These are phyloP conservation scores for Isichthys henryi DNA, from an alignment of 2,113 vertebrate species.

Conservation along the genomic window DNA sequence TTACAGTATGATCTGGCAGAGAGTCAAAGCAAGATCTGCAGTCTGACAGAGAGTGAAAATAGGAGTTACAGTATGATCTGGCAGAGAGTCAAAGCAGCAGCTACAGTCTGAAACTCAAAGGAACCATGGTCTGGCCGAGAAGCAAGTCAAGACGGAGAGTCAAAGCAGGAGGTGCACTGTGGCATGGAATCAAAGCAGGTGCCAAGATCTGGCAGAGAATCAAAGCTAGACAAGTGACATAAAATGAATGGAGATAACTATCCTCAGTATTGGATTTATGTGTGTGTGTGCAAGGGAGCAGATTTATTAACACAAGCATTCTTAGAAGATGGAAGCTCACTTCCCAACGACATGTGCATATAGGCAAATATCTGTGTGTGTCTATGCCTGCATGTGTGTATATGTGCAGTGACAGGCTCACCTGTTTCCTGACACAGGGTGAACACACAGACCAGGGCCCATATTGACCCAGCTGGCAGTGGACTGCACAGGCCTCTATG, in stretches of 20 bases:
- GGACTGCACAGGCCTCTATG: constrained; percentile 69
- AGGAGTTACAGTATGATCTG: background rate
- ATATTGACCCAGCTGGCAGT: constrained; percentile 72
- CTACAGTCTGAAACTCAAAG: background rate
- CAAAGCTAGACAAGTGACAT: background rate
- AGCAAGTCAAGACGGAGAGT: background rate
- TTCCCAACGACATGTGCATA: background rate
- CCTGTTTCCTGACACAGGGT: constrained; percentile 76
- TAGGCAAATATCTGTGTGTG: background rate
- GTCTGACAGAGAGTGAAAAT: background rate
- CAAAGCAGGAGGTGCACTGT: too few species aligned
- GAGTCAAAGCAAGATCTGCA: background rate
- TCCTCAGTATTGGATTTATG: background rate
- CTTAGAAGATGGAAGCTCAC: background rate
- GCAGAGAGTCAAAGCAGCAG: background rate
- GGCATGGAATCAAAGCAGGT: background rate
- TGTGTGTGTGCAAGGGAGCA: background rate
- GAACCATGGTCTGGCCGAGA: background rate
- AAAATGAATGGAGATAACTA: background rate
- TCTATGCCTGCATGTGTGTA: background rate
- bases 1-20: background rate
- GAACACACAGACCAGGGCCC: constrained; percentile 83
- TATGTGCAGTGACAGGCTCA: constrained; percentile 33
- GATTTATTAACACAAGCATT: background rate
- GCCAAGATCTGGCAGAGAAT: background rate